Conservation (phyloP, 2,888 invertebrate genomes). For the Rhagonycha fulva region DNA sequence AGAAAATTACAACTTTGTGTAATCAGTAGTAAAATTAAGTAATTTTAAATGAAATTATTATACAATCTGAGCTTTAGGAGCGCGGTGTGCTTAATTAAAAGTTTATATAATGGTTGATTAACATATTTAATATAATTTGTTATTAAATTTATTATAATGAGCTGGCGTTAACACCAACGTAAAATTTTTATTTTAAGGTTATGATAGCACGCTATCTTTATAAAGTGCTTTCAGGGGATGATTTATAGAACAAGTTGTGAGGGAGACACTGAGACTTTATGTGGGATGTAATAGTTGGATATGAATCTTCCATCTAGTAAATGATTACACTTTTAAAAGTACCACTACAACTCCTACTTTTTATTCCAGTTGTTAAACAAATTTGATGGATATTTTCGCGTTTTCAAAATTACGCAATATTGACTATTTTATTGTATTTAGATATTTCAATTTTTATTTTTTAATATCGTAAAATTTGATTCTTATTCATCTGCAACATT, state of each 20-base stretch:
- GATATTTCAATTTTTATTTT: not conserved
- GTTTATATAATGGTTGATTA: not conserved
- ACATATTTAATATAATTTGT: not conserved
- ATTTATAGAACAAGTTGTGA: slow-evolving; percentile 19
- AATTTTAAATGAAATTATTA: not conserved
- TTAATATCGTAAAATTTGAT: not conserved
- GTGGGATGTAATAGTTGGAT: slow-evolving; percentile 16
- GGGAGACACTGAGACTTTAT: slow-evolving; percentile 11
- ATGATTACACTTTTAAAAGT: slow-evolving; percentile 14
- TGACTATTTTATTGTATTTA: not conserved
- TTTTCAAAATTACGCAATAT: not conserved
- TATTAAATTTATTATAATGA: not conserved
- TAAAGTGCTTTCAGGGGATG: slow-evolving; percentile 6
- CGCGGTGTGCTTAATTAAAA: not conserved
- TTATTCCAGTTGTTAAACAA: slow-evolving; percentile 6
- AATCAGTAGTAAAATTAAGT: not conserved
- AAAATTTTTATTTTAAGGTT: not conserved
- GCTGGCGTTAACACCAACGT: not conserved
- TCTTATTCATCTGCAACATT: not conserved
- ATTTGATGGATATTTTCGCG: not conserved
- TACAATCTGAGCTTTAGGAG: not conserved
- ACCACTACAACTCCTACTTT: slow-evolving; percentile 6
- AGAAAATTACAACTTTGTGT: not conserved
- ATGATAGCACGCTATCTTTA: not conserved
- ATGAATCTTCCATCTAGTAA: slow-evolving; percentile 12